Conservation (phyloP, 2,888 invertebrate genomes). For the Diloba caeruleocephala region DNA sequence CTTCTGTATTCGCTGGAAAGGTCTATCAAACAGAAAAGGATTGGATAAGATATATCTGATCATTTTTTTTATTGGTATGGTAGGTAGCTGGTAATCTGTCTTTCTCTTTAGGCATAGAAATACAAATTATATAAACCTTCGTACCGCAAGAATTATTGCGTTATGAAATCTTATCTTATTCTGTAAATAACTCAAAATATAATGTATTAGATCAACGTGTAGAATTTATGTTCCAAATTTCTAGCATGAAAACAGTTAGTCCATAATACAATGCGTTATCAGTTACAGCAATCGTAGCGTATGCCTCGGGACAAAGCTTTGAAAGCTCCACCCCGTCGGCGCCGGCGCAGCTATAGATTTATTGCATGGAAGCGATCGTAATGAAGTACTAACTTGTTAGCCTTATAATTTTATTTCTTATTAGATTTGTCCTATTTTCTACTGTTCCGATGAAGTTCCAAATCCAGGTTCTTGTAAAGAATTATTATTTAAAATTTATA, state of each 20-base stretch:
- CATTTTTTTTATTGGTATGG: too few relatives aligned
- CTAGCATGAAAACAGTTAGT: constrained; percentile 46
- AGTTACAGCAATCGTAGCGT: constrained; percentile 49
- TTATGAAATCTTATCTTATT: constrained; percentile 12
- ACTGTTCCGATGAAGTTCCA: too few relatives aligned
- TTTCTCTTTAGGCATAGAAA: too few relatives aligned
- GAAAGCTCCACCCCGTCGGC: constrained; percentile 52
- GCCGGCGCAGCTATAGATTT: constrained; percentile 50
- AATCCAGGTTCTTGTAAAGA: too few relatives aligned
- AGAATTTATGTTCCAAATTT: constrained; percentile 49
- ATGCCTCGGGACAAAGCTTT: constrained; percentile 62
- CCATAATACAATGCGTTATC: constrained; percentile 56
- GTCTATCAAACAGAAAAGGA: too few relatives aligned
- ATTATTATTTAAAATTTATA: too few relatives aligned
- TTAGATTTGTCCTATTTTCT: constrained; percentile 19
- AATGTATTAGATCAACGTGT: constrained; percentile 36
- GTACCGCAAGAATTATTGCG: too few relatives aligned
- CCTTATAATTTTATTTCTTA: constrained; percentile 14
- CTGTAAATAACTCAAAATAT: constrained; percentile 28
- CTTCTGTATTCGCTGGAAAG: too few relatives aligned
- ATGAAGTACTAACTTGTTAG: constrained; percentile 67
- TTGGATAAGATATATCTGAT: too few relatives aligned
- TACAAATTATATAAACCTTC: too few relatives aligned
- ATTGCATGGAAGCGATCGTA: constrained; percentile 50
- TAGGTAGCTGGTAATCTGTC: too few relatives aligned